phyloP scores from a whole-genome alignment of 2,797 vertebrate species.

The Cyprinodon diabolis region DNA sequence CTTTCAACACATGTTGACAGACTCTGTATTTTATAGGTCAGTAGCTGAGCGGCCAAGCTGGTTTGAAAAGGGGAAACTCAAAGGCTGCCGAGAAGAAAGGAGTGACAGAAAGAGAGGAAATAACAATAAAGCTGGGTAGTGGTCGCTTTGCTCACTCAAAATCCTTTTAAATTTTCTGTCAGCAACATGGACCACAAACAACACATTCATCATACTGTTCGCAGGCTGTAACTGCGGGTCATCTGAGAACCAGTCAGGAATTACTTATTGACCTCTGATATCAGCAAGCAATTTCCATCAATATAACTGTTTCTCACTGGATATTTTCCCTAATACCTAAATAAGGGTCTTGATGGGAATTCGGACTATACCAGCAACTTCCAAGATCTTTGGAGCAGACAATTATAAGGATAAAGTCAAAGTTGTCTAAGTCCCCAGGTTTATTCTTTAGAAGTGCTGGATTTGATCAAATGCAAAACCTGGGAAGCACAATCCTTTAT shows the following conservation, averaged over 20 bases:
- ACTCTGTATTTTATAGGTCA: conserved; percentile 71
- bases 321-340: not conserved
- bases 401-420: not conserved
- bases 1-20: conserved; percentile 72
- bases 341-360: not conserved
- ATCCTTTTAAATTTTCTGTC: conserved; percentile 55
- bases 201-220: conserved; percentile 61
- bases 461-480: not conserved
- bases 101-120: conserved; percentile 48
- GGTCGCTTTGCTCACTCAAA: conserved; percentile 31
- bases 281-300: not conserved
- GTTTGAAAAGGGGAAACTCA: conserved; percentile 62
- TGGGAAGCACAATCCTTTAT: not conserved
- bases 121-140: conserved; percentile 35
- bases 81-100: conserved; percentile 56
- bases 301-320: not conserved
- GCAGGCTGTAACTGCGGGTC: conserved; percentile 13
- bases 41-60: conserved; percentile 40
- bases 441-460: not conserved
- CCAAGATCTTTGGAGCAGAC: not conserved
- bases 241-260: not conserved
- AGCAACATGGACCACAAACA: conserved; percentile 52
- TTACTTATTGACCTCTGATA: not conserved
- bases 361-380: not conserved
- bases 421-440: not conserved